These are phyloP conservation scores for Hippocampus zosterae DNA, from an alignment of 2,113 vertebrate species.

Conservation along the genomic window DNA sequence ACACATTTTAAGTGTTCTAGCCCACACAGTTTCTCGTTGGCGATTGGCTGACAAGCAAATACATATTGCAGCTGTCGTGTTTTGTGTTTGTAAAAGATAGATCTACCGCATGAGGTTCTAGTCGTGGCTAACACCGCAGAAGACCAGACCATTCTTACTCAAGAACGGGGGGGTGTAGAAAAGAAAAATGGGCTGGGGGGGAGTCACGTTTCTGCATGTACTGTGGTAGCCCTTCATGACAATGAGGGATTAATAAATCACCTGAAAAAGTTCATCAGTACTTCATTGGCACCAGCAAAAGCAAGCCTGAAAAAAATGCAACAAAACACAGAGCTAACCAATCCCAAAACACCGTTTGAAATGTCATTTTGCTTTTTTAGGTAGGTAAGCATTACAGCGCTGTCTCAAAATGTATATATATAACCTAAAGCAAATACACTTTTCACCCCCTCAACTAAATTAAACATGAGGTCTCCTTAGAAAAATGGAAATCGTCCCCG, in stretches of 20 bases:
- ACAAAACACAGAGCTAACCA: slow-evolving; percentile 50
- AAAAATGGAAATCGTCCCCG: slow-evolving; percentile 56
- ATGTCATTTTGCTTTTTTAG: slow-evolving; percentile 62
- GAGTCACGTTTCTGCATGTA: slow-evolving; percentile 34
- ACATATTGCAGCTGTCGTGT: slow-evolving; percentile 44
- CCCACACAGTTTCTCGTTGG: slow-evolving; percentile 19
- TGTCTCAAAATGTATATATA: slow-evolving; percentile 48
- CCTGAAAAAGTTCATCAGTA: slow-evolving; percentile 60
- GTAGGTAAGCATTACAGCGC: slow-evolving; percentile 63
- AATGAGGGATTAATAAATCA: slow-evolving; percentile 58
- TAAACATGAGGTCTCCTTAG: slow-evolving; percentile 51
- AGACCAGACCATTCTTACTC: slow-evolving; percentile 1
- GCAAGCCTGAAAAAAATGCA: slow-evolving; percentile 51
- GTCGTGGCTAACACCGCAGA: slow-evolving; percentile 20
- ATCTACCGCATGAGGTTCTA: slow-evolving; percentile 27
- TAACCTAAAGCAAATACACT: slow-evolving; percentile 45
- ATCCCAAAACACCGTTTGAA: slow-evolving; percentile 53
- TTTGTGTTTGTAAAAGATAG: not conserved
- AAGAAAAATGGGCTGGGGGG: no score
- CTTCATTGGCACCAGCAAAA: slow-evolving; percentile 68
- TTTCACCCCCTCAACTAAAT: not conserved
- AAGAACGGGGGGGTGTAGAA: no score
- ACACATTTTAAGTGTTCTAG: not conserved
- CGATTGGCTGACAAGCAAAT: slow-evolving; percentile 33
- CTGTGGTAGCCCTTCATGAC: slow-evolving; percentile 75